Evolutionary conservation across 2,888 invertebrate species (phyloP).

Genomic region (Neoascia interrupta): DNA sequence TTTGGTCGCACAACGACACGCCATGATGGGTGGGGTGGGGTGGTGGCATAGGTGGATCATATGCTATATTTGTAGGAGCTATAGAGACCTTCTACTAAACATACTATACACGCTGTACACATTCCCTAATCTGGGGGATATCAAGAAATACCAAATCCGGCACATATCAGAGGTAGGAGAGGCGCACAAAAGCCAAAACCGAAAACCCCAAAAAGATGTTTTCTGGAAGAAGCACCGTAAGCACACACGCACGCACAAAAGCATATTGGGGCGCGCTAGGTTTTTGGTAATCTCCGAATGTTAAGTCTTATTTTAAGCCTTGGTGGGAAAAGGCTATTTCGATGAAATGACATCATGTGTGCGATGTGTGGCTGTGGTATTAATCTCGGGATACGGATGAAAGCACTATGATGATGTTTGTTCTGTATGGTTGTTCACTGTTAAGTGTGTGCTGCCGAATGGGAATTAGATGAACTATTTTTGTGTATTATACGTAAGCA

Average conservation of each 20-base stretch:
- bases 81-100: conserved; percentile 47
- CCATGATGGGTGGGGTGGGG: not conserved
- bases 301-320: conserved; percentile 58
- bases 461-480: conserved; percentile 59
- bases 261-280: not conserved
- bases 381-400: conserved; percentile 54
- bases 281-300: conserved; percentile 57
- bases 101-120: conserved; percentile 32
- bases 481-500: too few species aligned
- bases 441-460: conserved; percentile 40
- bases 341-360: conserved; percentile 49
- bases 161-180: not conserved
- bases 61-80: conserved; percentile 32
- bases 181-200: too few species aligned
- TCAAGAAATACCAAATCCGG: conserved; percentile 23
- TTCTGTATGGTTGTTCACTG: conserved; percentile 29
- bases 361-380: conserved; percentile 47
- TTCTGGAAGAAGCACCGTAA: not conserved
- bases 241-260: too few species aligned
- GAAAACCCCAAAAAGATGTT: conserved; percentile 25
- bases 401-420: too few species aligned
- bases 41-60: conserved; percentile 44
- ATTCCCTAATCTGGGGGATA: conserved; percentile 52
- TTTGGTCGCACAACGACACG: conserved; percentile 2
- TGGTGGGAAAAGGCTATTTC: conserved; percentile 48